These are phyloP conservation scores for Anhinga rufa DNA, from an alignment of 2,113 vertebrate species.

Conservation along the genomic window DNA sequence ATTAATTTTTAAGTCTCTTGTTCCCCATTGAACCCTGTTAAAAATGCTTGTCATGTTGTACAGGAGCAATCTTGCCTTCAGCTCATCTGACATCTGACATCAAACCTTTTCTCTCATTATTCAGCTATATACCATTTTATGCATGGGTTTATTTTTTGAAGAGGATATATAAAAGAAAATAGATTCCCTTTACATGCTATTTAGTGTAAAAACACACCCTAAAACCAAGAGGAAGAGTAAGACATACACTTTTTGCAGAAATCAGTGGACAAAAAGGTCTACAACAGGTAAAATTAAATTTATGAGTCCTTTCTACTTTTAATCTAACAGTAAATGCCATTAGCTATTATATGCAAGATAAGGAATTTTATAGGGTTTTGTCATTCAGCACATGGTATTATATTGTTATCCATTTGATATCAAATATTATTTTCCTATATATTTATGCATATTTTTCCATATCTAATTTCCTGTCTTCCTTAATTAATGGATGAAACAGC, in stretches of 20 bases:
- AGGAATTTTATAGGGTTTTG: neutral
- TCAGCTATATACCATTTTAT: neutral
- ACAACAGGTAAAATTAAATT: neutral
- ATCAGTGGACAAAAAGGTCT: neutral
- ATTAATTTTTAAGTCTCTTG: neutral
- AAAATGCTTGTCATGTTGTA: neutral
- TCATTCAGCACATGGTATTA: neutral
- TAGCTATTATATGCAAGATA: neutral
- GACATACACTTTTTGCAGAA: rapidly evolving
- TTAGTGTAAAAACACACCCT: neutral
- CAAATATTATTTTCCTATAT: neutral
- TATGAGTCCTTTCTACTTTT: neutral
- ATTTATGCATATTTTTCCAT: neutral
- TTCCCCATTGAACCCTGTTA: neutral
- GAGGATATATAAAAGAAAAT: neutral
- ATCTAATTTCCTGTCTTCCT: neutral
- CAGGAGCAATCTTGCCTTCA: neutral
- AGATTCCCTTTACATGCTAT: neutral
- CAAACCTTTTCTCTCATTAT: neutral
- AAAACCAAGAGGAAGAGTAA: neutral
- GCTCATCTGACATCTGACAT: neutral
- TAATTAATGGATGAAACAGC: neutral
- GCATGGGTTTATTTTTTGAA: neutral
- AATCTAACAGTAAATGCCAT: neutral
- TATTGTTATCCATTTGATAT: neutral